Conservation (phyloP, 2,888 invertebrate genomes). For the Scaeva pyrastri region DNA sequence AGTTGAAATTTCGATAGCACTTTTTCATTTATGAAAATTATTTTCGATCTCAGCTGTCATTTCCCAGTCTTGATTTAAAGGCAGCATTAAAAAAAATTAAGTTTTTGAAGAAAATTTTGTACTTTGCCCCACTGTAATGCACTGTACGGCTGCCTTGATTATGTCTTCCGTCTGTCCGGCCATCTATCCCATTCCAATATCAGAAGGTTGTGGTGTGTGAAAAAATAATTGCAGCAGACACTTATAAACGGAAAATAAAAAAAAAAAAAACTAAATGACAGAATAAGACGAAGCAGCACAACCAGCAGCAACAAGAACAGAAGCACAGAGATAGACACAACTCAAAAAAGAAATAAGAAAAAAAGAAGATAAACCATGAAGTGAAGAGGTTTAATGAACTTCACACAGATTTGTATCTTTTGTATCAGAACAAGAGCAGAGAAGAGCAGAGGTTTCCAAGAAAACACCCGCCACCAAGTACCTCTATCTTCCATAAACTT, state of each 20-base stretch:
- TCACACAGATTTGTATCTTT: constrained; percentile 71
- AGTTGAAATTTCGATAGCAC: too few relatives aligned
- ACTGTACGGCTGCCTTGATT: background rate
- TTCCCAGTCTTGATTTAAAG: too few relatives aligned
- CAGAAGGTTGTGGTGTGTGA: constrained; percentile 42
- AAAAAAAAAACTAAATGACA: constrained; percentile 15
- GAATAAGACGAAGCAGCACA: constrained; percentile 10
- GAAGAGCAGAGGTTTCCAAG: constrained; percentile 26
- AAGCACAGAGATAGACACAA: background rate
- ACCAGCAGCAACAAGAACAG: background rate
- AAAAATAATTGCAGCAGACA: constrained; percentile 70
- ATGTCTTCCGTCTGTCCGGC: constrained; percentile 18
- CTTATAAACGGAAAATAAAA: constrained; percentile 36
- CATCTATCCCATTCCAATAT: constrained; percentile 30
- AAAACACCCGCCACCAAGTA: background rate
- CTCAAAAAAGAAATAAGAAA: background rate
- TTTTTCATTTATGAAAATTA: too few relatives aligned
- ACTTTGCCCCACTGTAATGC: background rate
- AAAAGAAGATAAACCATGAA: constrained; percentile 23
- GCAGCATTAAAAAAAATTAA: too few relatives aligned
- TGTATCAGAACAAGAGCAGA: constrained; percentile 29
- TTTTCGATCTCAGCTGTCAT: too few relatives aligned
- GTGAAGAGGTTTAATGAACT: constrained; percentile 72
- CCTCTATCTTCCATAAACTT: background rate
- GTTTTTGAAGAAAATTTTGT: too few relatives aligned